These are phyloP conservation scores for Drosophila nigrodunni DNA, from an alignment of 1,140 invertebrate genomes.

Conservation along the genomic window DNA sequence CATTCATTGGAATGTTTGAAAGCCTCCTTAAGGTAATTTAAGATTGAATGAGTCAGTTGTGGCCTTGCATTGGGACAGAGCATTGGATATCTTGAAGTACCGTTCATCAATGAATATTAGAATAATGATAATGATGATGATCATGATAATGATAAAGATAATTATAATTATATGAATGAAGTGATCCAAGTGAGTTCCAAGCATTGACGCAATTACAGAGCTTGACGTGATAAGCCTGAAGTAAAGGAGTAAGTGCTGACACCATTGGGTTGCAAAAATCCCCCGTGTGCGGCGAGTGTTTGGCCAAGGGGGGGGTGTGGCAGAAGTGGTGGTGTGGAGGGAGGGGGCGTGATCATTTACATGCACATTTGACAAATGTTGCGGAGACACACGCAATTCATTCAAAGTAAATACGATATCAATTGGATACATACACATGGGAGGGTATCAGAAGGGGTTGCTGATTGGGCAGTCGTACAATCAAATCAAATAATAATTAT, in stretches of 20 bases:
- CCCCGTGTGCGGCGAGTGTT: background rate
- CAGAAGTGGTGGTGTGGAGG: background rate
- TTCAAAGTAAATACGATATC: slow-evolving; percentile 43
- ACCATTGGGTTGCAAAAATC: slow-evolving; percentile 3
- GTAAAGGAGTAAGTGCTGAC: slow-evolving; percentile 16
- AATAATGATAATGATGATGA: too few species aligned
- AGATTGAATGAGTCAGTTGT: slow-evolving; percentile 13
- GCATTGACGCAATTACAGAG: slow-evolving; percentile 17
- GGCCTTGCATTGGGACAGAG: background rate
- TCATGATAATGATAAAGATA: background rate
- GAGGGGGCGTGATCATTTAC: slow-evolving; percentile 9
- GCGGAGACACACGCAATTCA: slow-evolving; percentile 38
- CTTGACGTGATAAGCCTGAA: slow-evolving; percentile 6
- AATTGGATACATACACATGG: slow-evolving; percentile 8
- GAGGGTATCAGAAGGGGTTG: background rate
- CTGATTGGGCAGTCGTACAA: slow-evolving; percentile 41
- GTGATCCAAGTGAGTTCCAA: slow-evolving; percentile 7
- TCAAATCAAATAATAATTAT: slow-evolving; percentile 72
- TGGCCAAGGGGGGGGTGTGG: background rate
- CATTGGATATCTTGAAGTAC: slow-evolving; percentile 3
- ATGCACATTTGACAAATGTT: background rate
- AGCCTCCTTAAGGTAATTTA: background rate
- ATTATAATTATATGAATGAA: slow-evolving; percentile 7
- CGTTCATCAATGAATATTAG: background rate
- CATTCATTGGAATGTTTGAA: too few species aligned